Base-by-base conservation (phyloP, 1,140 invertebrate species). In the Zaprionus capensis region DNA sequence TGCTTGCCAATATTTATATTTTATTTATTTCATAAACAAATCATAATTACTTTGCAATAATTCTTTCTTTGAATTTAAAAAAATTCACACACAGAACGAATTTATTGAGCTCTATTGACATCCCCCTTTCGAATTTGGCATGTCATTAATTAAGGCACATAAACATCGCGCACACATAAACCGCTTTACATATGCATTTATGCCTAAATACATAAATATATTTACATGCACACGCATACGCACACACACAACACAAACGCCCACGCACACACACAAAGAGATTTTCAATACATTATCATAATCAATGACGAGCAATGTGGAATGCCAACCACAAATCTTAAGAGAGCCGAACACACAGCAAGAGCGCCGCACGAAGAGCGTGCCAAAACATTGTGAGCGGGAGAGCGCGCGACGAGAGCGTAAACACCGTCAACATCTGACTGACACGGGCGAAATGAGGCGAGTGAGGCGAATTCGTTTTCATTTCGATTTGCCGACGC, bases 401-500 rank as follows among this genome's bases (percentile, higher is more conserved):
- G 49, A 17, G 70, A 66, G 62, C 31, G 28, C 28, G 11, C 11
- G 20, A 51, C 51, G 51, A 57, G 61, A 65, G 74, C 62, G 57
- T 49, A 62, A 67, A n/a, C 38, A 34, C 70, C 70, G 71, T 73
- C 75, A 74, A 73, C 71, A 77, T 73, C 76, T 77, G 75, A 68
- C 56, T 73, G 71, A 69, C 65, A 62, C 49, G 63, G 24, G 75
- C 75, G 74, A 72, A 72, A 55, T 61, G 31, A 34, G 31, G 26
- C 55, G 24, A 41, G 41, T 72, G 75, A 67, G 64, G 75, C 75
- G 76, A 78, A 78, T 78, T 78, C 71, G 41, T 74, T 78, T 74
- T 74, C 76, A 78, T 31, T 46, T 78, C 75, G 46, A 34, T 74
- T 73, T 78, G 71, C 76, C 71, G 76, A 74, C 76, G 76, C 76